Conservation (phyloP, 2,797 vertebrate genomes). For the Galaxias olidus region DNA sequence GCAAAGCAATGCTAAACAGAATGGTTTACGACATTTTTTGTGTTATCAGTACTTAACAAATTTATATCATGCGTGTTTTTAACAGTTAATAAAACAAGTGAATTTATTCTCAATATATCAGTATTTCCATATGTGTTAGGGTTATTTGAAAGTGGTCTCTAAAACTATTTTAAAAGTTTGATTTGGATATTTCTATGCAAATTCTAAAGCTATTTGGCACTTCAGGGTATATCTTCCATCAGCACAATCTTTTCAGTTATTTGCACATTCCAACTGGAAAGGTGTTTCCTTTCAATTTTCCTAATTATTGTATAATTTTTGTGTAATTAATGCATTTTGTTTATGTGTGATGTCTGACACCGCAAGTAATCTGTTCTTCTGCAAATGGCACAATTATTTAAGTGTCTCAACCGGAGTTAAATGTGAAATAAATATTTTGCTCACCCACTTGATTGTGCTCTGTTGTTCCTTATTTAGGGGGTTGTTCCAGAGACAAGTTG, state of each 20-base stretch:
- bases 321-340: background rate
- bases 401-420: conserved; percentile 8
- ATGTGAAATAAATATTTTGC: conserved; percentile 45
- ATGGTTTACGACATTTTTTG: conserved; percentile 8
- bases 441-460: background rate
- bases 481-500: background rate
- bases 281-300: background rate
- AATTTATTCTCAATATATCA: conserved; percentile 13
- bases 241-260: conserved; percentile 13
- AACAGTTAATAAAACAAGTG: conserved; percentile 53
- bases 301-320: background rate
- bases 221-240: background rate
- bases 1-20: background rate
- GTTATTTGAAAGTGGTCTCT: too few species aligned
- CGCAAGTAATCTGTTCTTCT: background rate
- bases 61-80: conserved; percentile 23
- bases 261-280: conserved; percentile 42
- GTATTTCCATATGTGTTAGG: too few species aligned
- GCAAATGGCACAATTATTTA: conserved; percentile 8
- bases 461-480: background rate
- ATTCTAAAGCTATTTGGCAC: background rate
- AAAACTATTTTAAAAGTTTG: background rate
- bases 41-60: background rate
- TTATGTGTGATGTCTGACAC: background rate
- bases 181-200: background rate